Percentiles rank a stretch among this genome's conserved stretches.
Conservation (phyloP, 2,113 vertebrate genomes). For the Petaurus breviceps region DNA sequence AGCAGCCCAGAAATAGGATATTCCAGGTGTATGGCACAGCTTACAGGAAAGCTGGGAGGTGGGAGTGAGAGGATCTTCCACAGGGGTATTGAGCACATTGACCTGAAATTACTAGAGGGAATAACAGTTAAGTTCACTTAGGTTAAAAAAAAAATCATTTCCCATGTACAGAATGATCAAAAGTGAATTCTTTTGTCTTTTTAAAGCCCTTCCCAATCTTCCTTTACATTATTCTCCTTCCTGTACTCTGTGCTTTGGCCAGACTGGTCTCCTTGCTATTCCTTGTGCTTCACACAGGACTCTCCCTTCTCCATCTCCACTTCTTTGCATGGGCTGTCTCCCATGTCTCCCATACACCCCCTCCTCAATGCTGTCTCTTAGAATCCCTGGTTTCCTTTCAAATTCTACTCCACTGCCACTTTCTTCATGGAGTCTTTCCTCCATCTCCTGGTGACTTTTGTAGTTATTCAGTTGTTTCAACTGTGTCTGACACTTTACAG, state of each 20-base stretch:
- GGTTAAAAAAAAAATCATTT: not conserved
- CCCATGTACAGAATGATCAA: not conserved
- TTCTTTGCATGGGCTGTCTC: too few relatives aligned
- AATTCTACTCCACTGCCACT: too few relatives aligned
- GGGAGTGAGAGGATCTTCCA: not conserved
- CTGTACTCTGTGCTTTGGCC: not conserved
- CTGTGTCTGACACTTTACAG: too few relatives aligned
- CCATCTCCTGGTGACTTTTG: too few relatives aligned
- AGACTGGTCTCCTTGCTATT: not conserved
- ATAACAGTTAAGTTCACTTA: not conserved
- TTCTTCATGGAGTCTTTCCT: too few relatives aligned
- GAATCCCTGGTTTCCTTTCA: too few relatives aligned
- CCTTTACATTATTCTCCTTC: not conserved
- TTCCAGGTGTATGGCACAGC: not conserved
- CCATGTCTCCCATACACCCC: too few relatives aligned
- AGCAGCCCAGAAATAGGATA: not conserved
- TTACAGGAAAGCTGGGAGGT: not conserved
- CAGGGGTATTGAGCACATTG: not conserved
- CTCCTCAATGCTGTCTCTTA: too few relatives aligned
- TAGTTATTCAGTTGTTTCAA: too few relatives aligned
- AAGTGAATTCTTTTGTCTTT: not conserved
- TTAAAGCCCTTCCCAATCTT: not conserved
- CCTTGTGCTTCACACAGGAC: not conserved
- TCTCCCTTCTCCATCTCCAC: not conserved
- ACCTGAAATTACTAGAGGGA: not conserved